Percentiles rank a stretch among this genome's conserved stretches.
phyloP scores from a whole-genome alignment of 2,888 invertebrate genomes.

The Hirtodrosophila cameraria region DNA sequence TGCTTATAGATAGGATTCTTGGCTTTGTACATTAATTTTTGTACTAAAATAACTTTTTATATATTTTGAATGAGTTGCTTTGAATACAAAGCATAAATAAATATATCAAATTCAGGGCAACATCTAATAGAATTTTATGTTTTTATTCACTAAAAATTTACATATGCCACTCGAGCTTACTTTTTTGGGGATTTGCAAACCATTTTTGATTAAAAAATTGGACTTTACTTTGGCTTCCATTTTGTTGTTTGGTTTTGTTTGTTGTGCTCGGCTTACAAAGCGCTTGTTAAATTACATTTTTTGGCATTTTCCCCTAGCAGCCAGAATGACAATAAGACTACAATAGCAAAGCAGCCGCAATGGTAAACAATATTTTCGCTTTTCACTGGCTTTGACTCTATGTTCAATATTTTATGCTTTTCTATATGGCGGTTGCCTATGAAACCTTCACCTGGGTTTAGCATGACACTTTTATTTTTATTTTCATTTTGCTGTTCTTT shows the following conservation, averaged over 20 bases:
- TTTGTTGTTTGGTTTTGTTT: slow-evolving; percentile 9
- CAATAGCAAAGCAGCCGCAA: slow-evolving; percentile 25
- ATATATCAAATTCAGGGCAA: slow-evolving; percentile 1
- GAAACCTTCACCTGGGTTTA: slow-evolving; percentile 52
- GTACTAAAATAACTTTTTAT: background rate
- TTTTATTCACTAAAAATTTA: background rate
- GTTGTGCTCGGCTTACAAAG: slow-evolving; percentile 25
- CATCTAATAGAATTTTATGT: slow-evolving; percentile 10
- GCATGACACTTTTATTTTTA: slow-evolving; percentile 36
- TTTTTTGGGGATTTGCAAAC: slow-evolving; percentile 41
- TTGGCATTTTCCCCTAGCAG: slow-evolving; percentile 26
- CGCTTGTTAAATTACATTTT: slow-evolving; percentile 63
- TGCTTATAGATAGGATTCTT: no score
- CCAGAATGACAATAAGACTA: slow-evolving; percentile 26
- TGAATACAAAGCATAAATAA: background rate
- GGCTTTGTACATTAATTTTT: no score
- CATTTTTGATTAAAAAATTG: slow-evolving; percentile 68
- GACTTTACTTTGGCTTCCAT: slow-evolving; percentile 57
- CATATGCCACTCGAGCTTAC: slow-evolving; percentile 14
- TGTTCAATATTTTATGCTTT: slow-evolving; percentile 62
- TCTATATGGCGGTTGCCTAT: slow-evolving; percentile 42
- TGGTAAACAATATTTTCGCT: slow-evolving; percentile 51
- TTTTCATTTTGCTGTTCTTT: slow-evolving; percentile 4
- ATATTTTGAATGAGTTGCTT: background rate
- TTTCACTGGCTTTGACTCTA: slow-evolving; percentile 27